A percentile compares a stretch with the other conserved stretches of the same genome.
These are phyloP conservation scores for Myoxocephalus aenaeus DNA, from an alignment of 2,797 vertebrate species.

Conservation along the genomic window DNA sequence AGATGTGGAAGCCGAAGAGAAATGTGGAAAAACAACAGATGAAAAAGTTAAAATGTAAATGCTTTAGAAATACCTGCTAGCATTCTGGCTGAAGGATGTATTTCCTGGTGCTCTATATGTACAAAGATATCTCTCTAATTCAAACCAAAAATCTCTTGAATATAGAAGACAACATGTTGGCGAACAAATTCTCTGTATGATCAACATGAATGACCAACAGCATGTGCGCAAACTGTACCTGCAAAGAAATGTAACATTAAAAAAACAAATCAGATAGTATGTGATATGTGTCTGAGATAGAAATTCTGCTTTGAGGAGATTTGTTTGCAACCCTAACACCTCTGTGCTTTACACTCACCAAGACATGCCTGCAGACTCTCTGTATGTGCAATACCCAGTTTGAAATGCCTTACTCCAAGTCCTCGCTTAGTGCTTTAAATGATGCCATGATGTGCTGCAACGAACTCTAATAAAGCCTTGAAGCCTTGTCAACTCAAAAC, in stretches of 20 bases:
- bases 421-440: conserved; percentile 51
- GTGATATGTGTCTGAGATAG: conserved; percentile 9
- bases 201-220: conserved; percentile 39
- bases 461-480: conserved; percentile 76
- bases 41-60: conserved; percentile 56
- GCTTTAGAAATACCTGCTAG: conserved; percentile 35
- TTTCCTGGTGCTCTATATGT: conserved; percentile 37
- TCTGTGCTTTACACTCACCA: conserved; percentile 58
- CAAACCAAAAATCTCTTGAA: conserved; percentile 44
- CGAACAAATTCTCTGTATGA: conserved; percentile 31
- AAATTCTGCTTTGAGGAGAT: conserved; percentile 40
- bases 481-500: conserved; percentile 51
- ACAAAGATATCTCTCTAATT: conserved; percentile 29
- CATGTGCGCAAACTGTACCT: conserved; percentile 54
- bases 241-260: conserved; percentile 15
- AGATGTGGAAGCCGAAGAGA: conserved; percentile 43
- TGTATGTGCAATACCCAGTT: conserved; percentile 50
- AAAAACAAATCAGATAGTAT: conserved; percentile 23
- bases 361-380: conserved; percentile 55
- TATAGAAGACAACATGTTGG: conserved; percentile 13
- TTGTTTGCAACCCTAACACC: conserved; percentile 46
- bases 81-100: conserved; percentile 13
- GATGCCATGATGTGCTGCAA: conserved; percentile 53
- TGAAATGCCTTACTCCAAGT: conserved; percentile 66
- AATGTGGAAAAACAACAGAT: conserved; percentile 52